These are phyloP conservation scores for Caerostris extrusa DNA, from an alignment of 1,140 invertebrate species.

Conservation along the genomic window DNA sequence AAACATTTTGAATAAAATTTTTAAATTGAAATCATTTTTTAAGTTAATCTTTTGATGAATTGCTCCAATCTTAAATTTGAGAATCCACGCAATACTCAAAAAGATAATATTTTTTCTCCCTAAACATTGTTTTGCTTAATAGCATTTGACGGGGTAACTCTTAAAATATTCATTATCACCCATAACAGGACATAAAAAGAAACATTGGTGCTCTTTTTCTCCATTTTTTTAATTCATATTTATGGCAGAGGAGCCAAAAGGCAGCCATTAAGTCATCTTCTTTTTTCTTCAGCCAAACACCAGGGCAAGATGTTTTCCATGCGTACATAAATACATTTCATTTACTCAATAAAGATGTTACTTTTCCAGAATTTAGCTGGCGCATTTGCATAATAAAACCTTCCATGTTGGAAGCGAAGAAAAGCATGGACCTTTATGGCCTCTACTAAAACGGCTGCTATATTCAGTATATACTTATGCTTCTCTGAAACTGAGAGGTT, in stretches of 20 bases:
- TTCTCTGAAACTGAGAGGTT: neutral
- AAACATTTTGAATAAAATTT: no score
- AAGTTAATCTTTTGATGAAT: no score
- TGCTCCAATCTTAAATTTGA: no score
- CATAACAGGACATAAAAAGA: neutral
- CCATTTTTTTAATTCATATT: neutral
- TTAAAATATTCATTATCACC: neutral
- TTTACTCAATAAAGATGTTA: constrained; percentile 8
- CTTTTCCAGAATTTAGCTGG: neutral
- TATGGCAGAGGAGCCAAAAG: neutral
- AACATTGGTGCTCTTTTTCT: neutral
- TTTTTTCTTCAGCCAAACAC: neutral
- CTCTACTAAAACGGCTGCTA: neutral
- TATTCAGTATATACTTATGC: neutral
- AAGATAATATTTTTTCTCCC: no score
- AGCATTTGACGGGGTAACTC: neutral
- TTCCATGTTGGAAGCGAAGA: neutral
- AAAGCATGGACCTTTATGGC: neutral
- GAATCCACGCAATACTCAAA: no score
- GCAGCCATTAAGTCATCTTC: neutral
- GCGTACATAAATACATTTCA: neutral
- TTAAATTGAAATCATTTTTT: no score
- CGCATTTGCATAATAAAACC: neutral
- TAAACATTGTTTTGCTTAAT: no score
- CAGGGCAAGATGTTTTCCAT: neutral